These are phyloP conservation scores for Eledona agricola DNA, from an alignment of 2,888 invertebrate species.

Conservation along the genomic window DNA sequence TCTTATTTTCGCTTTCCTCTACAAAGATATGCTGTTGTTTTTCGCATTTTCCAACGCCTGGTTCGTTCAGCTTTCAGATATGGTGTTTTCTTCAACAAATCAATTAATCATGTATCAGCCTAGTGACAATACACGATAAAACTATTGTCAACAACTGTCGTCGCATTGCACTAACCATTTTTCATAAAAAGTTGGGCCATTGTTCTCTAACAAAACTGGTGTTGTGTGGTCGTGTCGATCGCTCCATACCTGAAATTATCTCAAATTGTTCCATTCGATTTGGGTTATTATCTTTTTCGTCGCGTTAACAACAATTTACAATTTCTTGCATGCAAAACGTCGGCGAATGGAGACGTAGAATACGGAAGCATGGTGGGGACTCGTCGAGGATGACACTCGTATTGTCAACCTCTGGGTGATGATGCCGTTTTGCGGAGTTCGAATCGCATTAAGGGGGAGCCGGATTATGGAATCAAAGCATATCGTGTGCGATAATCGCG, in stretches of 20 bases:
- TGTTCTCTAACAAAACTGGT: conserved; percentile 37
- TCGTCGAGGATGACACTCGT: no score
- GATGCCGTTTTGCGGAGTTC: no score
- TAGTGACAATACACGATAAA: conserved; percentile 41
- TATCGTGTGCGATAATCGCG: conserved; percentile 56
- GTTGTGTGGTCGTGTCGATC: conserved; percentile 40
- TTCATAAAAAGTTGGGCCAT: conserved; percentile 39
- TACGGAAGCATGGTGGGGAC: no score
- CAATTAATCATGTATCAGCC: conserved; percentile 41
- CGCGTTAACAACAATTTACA: conserved; percentile 28
- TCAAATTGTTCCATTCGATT: conserved; percentile 37
- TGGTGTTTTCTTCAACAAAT: conserved; percentile 34
- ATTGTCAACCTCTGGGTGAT: no score
- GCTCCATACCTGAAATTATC: conserved; percentile 39
- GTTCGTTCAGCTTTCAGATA: conserved; percentile 32
- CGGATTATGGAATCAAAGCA: conserved; percentile 37
- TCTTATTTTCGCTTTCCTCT: conserved; percentile 19
- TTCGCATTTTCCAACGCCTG: conserved; percentile 26
- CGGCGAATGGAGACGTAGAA: no score
- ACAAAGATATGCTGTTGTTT: no score
- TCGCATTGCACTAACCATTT: conserved; percentile 41
- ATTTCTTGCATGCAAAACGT: no score
- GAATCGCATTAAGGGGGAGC: conserved; percentile 21
- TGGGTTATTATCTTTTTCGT: conserved; percentile 36
- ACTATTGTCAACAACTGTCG: conserved; percentile 44